These are phyloP conservation scores for Thaumetopoea pityocampa DNA, from an alignment of 1,140 invertebrate species.

Conservation along the genomic window DNA sequence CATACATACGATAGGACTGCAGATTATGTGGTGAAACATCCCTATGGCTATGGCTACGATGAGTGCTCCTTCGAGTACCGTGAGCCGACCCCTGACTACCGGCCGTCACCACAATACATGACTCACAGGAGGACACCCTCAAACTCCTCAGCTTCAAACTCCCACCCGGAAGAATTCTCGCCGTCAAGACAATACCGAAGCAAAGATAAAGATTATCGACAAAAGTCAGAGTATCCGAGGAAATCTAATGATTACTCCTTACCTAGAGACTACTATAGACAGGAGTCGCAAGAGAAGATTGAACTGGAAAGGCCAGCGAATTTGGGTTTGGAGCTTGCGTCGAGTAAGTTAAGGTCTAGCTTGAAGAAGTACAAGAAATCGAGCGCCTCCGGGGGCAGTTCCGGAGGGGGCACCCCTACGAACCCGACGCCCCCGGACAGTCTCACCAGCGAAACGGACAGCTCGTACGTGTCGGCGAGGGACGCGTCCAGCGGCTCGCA, in stretches of 20 bases:
- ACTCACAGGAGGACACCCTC: conserved; percentile 50
- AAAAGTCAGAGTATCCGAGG: conserved; percentile 67
- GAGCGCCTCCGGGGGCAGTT: conserved; percentile 75
- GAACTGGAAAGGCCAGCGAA: conserved; percentile 84
- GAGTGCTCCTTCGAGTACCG: conserved; percentile 54
- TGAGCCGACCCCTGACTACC: conserved; percentile 44
- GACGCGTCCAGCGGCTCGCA: conserved; percentile 81
- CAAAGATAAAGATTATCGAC: conserved; percentile 55
- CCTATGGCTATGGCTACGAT: conserved; percentile 53
- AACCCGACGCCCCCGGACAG: conserved; percentile 91
- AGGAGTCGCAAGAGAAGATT: conserved; percentile 73
- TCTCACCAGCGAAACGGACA: conserved; percentile 86
- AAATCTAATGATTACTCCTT: conserved; percentile 66
- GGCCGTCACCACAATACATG: conserved; percentile 31
- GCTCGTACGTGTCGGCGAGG: conserved; percentile 89
- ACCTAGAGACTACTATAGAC: conserved; percentile 69
- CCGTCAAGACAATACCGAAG: conserved; percentile 47
- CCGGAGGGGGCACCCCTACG: conserved; percentile 85
- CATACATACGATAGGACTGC: conserved; percentile 54
- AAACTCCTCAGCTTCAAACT: conserved; percentile 52
- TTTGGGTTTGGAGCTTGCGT: conserved; percentile 78
- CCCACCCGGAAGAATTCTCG: conserved; percentile 54
- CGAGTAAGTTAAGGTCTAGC: conserved; percentile 83
- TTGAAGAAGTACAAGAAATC: conserved; percentile 81
- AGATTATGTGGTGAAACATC: conserved; percentile 59